Evolutionary conservation across 2,113 vertebrate genomes (phyloP), one percentile per base, ranked within the genome.

Genomic region (Cyanocitta stelleri): DNA sequence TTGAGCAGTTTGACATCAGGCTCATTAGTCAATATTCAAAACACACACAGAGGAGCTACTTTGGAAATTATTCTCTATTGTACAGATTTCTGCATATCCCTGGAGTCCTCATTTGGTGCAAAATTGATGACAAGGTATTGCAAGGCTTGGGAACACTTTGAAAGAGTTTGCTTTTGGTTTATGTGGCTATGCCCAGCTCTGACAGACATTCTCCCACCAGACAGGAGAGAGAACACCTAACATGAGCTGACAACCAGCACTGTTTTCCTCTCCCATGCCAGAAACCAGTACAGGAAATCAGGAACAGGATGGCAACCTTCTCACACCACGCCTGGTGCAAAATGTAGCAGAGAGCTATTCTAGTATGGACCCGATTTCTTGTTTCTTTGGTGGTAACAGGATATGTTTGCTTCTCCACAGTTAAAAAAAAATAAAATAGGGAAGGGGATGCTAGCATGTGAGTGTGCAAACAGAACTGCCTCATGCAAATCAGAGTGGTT

Each of bases 361-460:
- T 21, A 35, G 7, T 32, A 30, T 0, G 29, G 16, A 64, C 22
- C 14, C 39, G 10, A 54, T 24, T 52, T 12, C 17, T 39, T 30
- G 2, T n/a, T 16, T 41, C 48, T 63, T 32, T 33, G 1, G 8
- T 41, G 17, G 4, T 8, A 62, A 73, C 7, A 61, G 6, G 3
- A 16, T 30, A 27, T 33, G 24, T 37, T 72, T 35, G 16, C 7
- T 75, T 75, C 8, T 16, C 35, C 5, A 11, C 5, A 21, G 51
- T 35, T 7, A 1, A 29, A 59, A 44, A 44, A 33, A 37, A 20
- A 26, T 11, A 8, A 7, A 37, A 33, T 15, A 30, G 27, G 4
- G 4, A 4, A 3, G 5, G 6, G 3, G 5, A 2, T 9, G 8
- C 0, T 1, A n/a, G 18, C 17, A n/a, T 4, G 20, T 26, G 67